A percentile compares a stretch with the other conserved stretches of the same genome.
phyloP scores from a whole-genome alignment of 2,113 vertebrate genomes.

The Pseudonaja textilis region DNA sequence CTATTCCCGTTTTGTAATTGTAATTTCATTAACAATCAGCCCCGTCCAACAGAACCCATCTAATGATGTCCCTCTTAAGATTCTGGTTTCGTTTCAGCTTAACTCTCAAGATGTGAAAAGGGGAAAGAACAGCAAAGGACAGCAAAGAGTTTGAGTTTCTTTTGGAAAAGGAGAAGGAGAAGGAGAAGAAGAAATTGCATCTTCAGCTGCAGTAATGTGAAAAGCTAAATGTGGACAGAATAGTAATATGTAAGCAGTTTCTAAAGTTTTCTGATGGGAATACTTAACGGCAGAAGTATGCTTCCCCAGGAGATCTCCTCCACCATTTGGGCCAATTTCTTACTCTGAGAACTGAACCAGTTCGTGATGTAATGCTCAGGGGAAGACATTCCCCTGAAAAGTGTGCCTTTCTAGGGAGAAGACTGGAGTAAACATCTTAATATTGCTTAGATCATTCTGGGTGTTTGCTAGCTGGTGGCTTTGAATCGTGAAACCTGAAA shows the following conservation, averaged over 20 bases:
- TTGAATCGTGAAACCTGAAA: slow-evolving; percentile 29
- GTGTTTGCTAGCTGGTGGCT: slow-evolving; percentile 13
- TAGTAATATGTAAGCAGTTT: slow-evolving; percentile 67
- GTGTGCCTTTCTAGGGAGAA: slow-evolving; percentile 78
- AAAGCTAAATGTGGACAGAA: slow-evolving; percentile 78
- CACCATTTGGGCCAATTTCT: slow-evolving; percentile 78
- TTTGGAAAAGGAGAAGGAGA: slow-evolving; percentile 9
- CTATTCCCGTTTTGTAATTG: slow-evolving; percentile 24
- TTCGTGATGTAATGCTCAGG: slow-evolving; percentile 78
- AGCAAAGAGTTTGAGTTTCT: slow-evolving; percentile 60
- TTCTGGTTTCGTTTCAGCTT: neutral
- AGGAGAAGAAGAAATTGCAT: slow-evolving; percentile 10
- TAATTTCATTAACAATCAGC: slow-evolving; percentile 40
- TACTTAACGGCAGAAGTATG: slow-evolving; percentile 79
- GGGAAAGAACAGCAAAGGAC: slow-evolving; percentile 46
- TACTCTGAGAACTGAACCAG: slow-evolving; percentile 78
- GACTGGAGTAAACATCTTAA: slow-evolving; percentile 80
- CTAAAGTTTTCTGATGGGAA: slow-evolving; percentile 75
- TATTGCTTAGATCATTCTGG: slow-evolving; percentile 73
- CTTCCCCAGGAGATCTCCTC: slow-evolving; percentile 74
- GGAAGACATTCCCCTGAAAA: slow-evolving; percentile 75
- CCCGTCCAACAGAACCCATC: neutral
- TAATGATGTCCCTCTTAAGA: neutral
- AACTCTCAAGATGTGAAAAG: neutral
- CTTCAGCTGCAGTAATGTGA: slow-evolving; percentile 73